Evolutionary conservation across 2,113 vertebrate species (phyloP).

Genomic region (Pelodiscus sinensis): DNA sequence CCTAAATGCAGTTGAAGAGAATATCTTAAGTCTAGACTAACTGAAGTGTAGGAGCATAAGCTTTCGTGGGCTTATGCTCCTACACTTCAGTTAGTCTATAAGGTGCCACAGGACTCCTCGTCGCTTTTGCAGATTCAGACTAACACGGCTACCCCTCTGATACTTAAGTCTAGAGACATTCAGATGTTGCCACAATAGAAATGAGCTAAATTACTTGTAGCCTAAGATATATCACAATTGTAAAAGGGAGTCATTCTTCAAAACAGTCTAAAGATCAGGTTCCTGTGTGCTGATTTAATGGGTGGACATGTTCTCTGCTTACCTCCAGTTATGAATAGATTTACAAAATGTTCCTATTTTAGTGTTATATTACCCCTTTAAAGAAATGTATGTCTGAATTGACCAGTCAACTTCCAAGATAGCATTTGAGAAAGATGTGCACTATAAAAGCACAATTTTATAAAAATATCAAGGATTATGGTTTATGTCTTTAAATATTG

Average conservation of each 20-base stretch:
- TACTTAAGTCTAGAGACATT: background rate
- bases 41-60: no score
- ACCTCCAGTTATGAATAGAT: slow-evolving; percentile 14
- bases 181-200: background rate
- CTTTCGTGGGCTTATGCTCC: no score
- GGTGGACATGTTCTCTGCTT: slow-evolving; percentile 6
- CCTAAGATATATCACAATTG: slow-evolving; percentile 1
- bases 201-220: slow-evolving; percentile 28
- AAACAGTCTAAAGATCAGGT: background rate
- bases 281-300: background rate
- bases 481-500: background rate
- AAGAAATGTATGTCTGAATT: background rate
- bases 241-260: slow-evolving; percentile 38
- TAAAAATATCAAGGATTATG: background rate
- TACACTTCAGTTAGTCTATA: no score
- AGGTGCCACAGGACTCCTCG: no score
- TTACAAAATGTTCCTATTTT: background rate
- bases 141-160: no score
- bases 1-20: slow-evolving; percentile 29
- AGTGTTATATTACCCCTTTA: slow-evolving; percentile 45
- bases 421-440: background rate
- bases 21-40: background rate
- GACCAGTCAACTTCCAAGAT: background rate
- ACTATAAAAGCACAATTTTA: background rate
- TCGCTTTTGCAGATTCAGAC: no score